Base-by-base conservation (phyloP, 1,140 invertebrate genomes). In the Aphis craccivora region DNA sequence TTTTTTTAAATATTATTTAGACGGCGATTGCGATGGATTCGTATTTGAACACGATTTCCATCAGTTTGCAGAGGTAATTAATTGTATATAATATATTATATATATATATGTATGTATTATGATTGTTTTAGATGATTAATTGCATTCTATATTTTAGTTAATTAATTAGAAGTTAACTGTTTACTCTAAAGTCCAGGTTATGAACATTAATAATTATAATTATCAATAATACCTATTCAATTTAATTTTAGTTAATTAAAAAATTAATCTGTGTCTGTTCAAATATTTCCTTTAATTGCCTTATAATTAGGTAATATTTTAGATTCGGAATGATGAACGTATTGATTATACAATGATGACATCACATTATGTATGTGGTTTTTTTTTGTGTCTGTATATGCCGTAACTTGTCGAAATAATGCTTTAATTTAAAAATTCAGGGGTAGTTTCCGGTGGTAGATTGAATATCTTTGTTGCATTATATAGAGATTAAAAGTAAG, bases 31-130 rank as follows among this genome's bases (percentile, higher is more conserved):
- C 45, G 97, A 97, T 95, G 97, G 97, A 95, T 96, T 97, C 91
- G 96, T 97, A 81, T 96, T 95, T 76, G 96, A 96, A 93, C 96
- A 97, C 94, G 97, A 97, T 95, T 97, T 97, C 94, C 96, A 97
- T 94, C 95, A 96, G 83, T 96, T 97, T 94, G 96, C 96, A 94
- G 97, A 97, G 96, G 97, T 97, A 95, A 93, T 40, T 81, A 22
- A 37, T 22, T 81, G 97, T 97, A 95, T 94, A n/a, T n/a, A n/a
- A n/a, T n/a, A n/a, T n/a, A n/a, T n/a, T n/a, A n/a, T n/a, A 53
- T 84, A n/a, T 22, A 22, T 81, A 35, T n/a, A 35, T 76, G 4
- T 81, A 22, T 35, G 18, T 5, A 22, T 18, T 81, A 60, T 55
- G 55, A 60, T 25, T 67, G 76, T 81, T 37, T 37, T 22, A 81